A percentile compares a stretch with the other conserved stretches of the same genome.
Evolutionary conservation across 2,113 vertebrate species (phyloP).

Genomic region (Paedocypris sp.): DNA sequence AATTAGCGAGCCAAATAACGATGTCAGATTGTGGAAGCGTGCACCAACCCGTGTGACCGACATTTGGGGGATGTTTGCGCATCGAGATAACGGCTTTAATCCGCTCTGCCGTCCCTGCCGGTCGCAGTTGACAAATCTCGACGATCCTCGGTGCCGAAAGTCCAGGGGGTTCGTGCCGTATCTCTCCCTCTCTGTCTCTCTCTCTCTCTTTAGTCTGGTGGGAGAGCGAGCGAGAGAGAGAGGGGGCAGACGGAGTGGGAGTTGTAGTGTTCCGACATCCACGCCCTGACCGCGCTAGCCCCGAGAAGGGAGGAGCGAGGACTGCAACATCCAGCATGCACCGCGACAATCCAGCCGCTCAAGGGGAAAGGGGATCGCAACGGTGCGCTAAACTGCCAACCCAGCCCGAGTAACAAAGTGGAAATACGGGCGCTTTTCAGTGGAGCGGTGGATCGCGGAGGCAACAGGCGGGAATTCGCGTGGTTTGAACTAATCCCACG

Average conservation of each 20-base stretch:
- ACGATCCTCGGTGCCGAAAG: slow-evolving; percentile 68
- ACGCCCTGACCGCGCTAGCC: slow-evolving; percentile 54
- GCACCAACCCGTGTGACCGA: slow-evolving; percentile 58
- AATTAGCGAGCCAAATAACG: slow-evolving; percentile 51
- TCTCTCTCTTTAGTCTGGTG: slow-evolving; percentile 61
- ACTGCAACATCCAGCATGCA: slow-evolving; percentile 68
- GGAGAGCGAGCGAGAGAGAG: slow-evolving; percentile 54
- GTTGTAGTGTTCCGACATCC: slow-evolving; percentile 64
- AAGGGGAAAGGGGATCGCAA: slow-evolving; percentile 69
- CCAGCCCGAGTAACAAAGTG: slow-evolving; percentile 56
- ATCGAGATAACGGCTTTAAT: slow-evolving; percentile 49
- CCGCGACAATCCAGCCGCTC: slow-evolving; percentile 61
- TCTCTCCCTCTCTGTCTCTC: slow-evolving; percentile 64
- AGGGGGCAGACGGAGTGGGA: slow-evolving; percentile 56
- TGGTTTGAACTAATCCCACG: not conserved
- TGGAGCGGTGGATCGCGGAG: not conserved
- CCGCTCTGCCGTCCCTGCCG: slow-evolving; percentile 50
- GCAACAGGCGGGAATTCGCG: slow-evolving; percentile 3
- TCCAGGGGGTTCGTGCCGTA: slow-evolving; percentile 65
- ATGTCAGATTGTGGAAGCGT: slow-evolving; percentile 61
- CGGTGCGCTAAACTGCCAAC: slow-evolving; percentile 66
- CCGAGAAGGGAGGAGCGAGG: slow-evolving; percentile 54
- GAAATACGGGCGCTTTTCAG: slow-evolving; percentile 37
- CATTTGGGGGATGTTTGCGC: slow-evolving; percentile 45
- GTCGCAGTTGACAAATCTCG: slow-evolving; percentile 59